phyloP scores from a whole-genome alignment of 2,113 vertebrate genomes.

The Labeo catla region DNA sequence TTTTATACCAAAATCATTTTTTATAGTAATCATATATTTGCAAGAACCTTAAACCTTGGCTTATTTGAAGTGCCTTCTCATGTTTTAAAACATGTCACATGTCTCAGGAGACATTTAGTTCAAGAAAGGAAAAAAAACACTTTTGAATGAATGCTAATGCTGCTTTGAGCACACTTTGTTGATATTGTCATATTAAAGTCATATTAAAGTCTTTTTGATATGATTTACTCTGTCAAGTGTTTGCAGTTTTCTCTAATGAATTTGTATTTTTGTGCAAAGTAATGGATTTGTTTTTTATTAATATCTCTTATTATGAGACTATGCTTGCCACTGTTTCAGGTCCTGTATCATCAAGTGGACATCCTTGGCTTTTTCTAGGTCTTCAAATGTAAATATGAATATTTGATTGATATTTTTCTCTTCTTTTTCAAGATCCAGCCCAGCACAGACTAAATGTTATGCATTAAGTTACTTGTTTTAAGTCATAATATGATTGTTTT shows the following conservation, averaged over 20 bases:
- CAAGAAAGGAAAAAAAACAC: not conserved
- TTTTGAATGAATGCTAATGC: slow-evolving; percentile 12
- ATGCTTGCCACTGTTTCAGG: not conserved
- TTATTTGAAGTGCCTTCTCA: slow-evolving; percentile 52
- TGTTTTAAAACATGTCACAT: slow-evolving; percentile 21
- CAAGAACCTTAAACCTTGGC: not conserved
- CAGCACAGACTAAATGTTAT: not conserved
- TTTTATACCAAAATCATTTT: slow-evolving; percentile 22
- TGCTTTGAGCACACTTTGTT: slow-evolving; percentile 29
- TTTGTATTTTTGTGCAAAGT: not conserved
- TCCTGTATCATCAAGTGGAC: not conserved
- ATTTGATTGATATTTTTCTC: not conserved
- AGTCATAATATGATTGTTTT: not conserved
- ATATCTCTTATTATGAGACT: not conserved
- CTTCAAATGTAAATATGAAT: not conserved
- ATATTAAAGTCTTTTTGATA: slow-evolving; percentile 54
- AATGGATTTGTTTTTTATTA: not conserved
- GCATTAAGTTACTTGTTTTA: not conserved
- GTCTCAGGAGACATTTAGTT: slow-evolving; percentile 38
- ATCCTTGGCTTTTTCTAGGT: not conserved
- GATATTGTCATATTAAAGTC: slow-evolving; percentile 46
- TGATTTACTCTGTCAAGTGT: not conserved
- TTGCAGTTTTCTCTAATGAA: not conserved
- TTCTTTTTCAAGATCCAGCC: not conserved
- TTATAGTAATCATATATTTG: slow-evolving; percentile 1